phyloP scores from a whole-genome alignment of 2,888 invertebrate genomes.

The Acronicta psi region DNA sequence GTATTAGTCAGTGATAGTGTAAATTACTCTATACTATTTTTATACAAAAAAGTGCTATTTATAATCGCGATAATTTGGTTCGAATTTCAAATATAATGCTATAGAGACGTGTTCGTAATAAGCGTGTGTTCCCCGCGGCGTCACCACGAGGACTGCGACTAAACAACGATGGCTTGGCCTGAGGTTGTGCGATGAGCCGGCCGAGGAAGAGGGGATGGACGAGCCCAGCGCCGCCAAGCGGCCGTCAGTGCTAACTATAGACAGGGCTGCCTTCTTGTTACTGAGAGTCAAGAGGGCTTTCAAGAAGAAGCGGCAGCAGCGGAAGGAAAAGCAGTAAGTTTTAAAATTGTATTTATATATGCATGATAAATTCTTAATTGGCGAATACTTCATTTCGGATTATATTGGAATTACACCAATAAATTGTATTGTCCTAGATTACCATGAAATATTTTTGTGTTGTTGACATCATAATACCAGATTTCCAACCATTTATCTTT shows the following conservation, averaged over 20 bases:
- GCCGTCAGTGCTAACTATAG: slow-evolving; percentile 93
- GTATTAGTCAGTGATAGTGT: slow-evolving; percentile 14
- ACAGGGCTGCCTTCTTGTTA: slow-evolving; percentile 96
- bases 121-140: slow-evolving; percentile 55
- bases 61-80: not conserved
- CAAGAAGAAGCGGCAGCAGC: slow-evolving; percentile 95
- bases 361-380: not conserved
- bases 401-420: too few species aligned
- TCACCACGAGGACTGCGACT: slow-evolving; percentile 79
- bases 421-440: too few species aligned
- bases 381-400: too few species aligned
- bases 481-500: too few species aligned
- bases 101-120: slow-evolving; percentile 34
- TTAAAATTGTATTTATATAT: not conserved
- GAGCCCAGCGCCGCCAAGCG: slow-evolving; percentile 86
- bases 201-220: slow-evolving; percentile 83
- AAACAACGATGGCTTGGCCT: slow-evolving; percentile 88
- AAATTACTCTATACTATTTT: not conserved
- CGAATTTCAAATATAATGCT: slow-evolving; percentile 32
- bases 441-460: too few species aligned
- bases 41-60: slow-evolving; percentile 23
- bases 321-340: slow-evolving; percentile 95
- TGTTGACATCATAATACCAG: too few species aligned
- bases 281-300: slow-evolving; percentile 96
- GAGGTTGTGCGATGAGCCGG: slow-evolving; percentile 87